Conservation (phyloP, 2,888 invertebrate genomes). For the Drosophila siamana region DNA sequence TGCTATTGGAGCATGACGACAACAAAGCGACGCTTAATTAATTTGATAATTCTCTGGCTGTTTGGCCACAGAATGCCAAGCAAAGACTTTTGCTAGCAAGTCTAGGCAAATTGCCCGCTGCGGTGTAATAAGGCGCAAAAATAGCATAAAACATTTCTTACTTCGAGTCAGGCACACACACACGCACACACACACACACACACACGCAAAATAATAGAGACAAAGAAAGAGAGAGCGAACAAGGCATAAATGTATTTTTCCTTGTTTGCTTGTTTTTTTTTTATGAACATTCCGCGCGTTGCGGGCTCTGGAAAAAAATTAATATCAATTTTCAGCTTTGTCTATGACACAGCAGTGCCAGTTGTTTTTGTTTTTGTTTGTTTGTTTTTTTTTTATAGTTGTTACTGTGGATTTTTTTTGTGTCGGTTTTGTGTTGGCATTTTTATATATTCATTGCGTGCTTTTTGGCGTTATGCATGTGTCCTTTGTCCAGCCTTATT, state of each 20-base stretch:
- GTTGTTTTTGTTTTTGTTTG: conserved; percentile 25
- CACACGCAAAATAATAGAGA: neutral
- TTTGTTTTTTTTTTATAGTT: conserved; percentile 5
- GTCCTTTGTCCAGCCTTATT: conserved; percentile 59
- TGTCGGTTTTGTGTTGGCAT: conserved; percentile 35
- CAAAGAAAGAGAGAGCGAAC: conserved; percentile 1
- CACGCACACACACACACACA: conserved; percentile 10
- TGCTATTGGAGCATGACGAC: conserved; percentile 33
- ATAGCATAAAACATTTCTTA: conserved; percentile 49
- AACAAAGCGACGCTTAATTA: conserved; percentile 68
- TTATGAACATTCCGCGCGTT: conserved; percentile 68
- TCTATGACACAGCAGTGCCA: conserved; percentile 53
- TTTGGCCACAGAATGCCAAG: conserved; percentile 44
- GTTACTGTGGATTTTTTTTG: conserved; percentile 14
- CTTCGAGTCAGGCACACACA: conserved; percentile 10
- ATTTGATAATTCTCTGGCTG: conserved; percentile 67
- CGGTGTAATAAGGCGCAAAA: conserved; percentile 55
- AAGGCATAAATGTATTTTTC: conserved; percentile 37
- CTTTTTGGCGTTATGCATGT: conserved; percentile 64
- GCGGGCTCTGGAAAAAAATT: conserved; percentile 60
- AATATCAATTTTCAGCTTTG: conserved; percentile 80
- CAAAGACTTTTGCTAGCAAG: conserved; percentile 19
- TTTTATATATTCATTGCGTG: conserved; percentile 72
- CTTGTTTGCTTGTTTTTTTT: conserved; percentile 37
- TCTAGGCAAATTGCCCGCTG: conserved; percentile 42